These are phyloP conservation scores for Rhimphoctona megacephalus DNA, from an alignment of 2,888 invertebrate genomes.

Conservation along the genomic window DNA sequence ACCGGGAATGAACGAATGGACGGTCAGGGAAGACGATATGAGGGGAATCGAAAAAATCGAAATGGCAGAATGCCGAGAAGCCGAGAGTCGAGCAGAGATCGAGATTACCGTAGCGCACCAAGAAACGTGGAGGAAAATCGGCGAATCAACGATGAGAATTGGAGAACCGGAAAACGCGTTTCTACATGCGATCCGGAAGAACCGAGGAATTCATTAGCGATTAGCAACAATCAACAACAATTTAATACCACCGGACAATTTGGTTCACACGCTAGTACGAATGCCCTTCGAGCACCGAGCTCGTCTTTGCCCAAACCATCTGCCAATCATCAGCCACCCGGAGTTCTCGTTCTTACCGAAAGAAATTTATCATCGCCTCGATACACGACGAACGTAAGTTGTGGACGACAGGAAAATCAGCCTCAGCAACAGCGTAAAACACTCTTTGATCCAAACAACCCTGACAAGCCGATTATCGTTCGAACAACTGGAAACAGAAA, in stretches of 20 bases:
- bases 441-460: slow-evolving; percentile 88
- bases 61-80: slow-evolving; percentile 80
- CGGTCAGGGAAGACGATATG: slow-evolving; percentile 75
- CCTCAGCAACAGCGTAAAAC: slow-evolving; percentile 84
- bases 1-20: slow-evolving; percentile 77
- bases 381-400: slow-evolving; percentile 69
- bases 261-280: slow-evolving; percentile 72
- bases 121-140: slow-evolving; percentile 79
- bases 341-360: slow-evolving; percentile 84
- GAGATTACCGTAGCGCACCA: slow-evolving; percentile 79
- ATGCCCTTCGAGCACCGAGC: slow-evolving; percentile 68
- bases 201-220: slow-evolving; percentile 74
- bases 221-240: slow-evolving; percentile 72
- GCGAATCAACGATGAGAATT: slow-evolving; percentile 81
- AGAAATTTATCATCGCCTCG: slow-evolving; percentile 69
- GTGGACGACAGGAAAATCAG: slow-evolving; percentile 72
- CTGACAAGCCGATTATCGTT: slow-evolving; percentile 90
- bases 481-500: slow-evolving; percentile 84
- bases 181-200: slow-evolving; percentile 82
- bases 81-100: slow-evolving; percentile 85
- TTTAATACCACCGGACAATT: slow-evolving; percentile 71
- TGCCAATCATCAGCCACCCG: slow-evolving; percentile 81
- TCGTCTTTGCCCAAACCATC: slow-evolving; percentile 70
- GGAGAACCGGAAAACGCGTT: slow-evolving; percentile 81
- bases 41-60: slow-evolving; percentile 76